Base-by-base conservation (phyloP, 2,797 vertebrate species). In the Lacerta viridis region DNA sequence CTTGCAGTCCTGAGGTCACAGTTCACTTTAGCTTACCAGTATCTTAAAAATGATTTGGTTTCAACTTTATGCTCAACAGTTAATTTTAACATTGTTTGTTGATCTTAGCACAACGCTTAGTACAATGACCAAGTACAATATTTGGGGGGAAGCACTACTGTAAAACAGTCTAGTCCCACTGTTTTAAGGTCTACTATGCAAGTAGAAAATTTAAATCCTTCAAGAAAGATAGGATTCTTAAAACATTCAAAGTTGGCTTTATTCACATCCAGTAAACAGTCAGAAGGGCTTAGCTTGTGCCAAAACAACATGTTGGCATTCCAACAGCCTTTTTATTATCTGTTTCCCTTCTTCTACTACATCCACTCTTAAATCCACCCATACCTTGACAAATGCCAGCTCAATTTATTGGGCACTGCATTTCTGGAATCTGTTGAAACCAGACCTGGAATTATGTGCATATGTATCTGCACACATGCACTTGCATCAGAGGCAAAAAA, bases 281-380 rank as follows among this genome's bases (percentile, higher is more conserved):
- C 6, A 59, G 4, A 2, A 46, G 4, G 1, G 4, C 0, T 1
- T 74, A 81, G 17, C 61, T 64, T 90, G 20, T 85, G 20, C 83
- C 2, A 25, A 84, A 92, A 78, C 3, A 80, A 33, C 61, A 83
- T 89, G 89, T 41, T 59, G 92, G 83, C 85, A 90, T 84, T 1
- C 29, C 84, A 84, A 36, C 10, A 92, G 71, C 1, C 50, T 82
- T 15, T 64, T 89, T 55, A 0, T 50, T 59, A 88, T 29, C 77
- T 90, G 88, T 91, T 88, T 80, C 86, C 33, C 68, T 83, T 80
- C 79, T 78, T 77, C 55, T 61, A 61, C 71, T 91, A 69, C 79
- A 87, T 36, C 6, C 59, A 85, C 59, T 88, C 69, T 87, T 92
- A 55, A 82, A 80, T 1, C 27, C 0, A 80, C 85, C 71, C 43